Conservation (phyloP, 2,888 invertebrate genomes). For the Rosalia funebris region DNA sequence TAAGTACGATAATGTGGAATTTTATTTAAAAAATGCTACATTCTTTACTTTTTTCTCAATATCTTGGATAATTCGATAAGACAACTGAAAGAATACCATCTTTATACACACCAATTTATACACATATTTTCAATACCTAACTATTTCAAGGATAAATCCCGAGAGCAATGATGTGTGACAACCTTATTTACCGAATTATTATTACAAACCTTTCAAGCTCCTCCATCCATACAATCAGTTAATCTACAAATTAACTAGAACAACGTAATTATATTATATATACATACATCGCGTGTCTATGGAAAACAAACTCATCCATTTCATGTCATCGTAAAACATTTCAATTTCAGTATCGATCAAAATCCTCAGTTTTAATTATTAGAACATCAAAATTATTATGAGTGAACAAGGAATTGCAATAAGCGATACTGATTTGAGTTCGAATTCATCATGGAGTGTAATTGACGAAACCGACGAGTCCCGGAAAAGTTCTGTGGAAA, state of each 20-base stretch:
- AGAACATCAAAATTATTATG: constrained; percentile 37
- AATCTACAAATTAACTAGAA: not conserved
- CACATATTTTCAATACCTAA: too few species aligned
- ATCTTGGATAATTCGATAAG: too few species aligned
- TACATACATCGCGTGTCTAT: constrained; percentile 18
- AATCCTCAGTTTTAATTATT: constrained; percentile 32
- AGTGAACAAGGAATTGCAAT: constrained; percentile 37
- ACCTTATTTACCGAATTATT: too few species aligned
- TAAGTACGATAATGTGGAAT: too few species aligned
- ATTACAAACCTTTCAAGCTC: too few species aligned
- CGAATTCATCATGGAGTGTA: constrained; percentile 56
- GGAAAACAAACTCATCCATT: constrained; percentile 13
- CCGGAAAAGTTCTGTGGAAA: constrained; percentile 30
- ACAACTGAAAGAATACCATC: too few species aligned
- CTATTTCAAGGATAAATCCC: too few species aligned
- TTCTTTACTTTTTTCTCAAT: too few species aligned
- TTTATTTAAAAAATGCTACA: too few species aligned
- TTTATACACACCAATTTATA: too few species aligned
- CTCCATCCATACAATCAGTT: too few species aligned
- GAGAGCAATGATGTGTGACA: too few species aligned
- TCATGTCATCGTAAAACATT: constrained; percentile 34
- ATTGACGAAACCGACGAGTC: constrained; percentile 33
- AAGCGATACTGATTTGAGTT: constrained; percentile 52
- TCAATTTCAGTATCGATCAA: constrained; percentile 28
- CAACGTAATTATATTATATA: not conserved